Base-by-base conservation (phyloP, 2,797 vertebrate genomes). In the Rallus crepitans region DNA sequence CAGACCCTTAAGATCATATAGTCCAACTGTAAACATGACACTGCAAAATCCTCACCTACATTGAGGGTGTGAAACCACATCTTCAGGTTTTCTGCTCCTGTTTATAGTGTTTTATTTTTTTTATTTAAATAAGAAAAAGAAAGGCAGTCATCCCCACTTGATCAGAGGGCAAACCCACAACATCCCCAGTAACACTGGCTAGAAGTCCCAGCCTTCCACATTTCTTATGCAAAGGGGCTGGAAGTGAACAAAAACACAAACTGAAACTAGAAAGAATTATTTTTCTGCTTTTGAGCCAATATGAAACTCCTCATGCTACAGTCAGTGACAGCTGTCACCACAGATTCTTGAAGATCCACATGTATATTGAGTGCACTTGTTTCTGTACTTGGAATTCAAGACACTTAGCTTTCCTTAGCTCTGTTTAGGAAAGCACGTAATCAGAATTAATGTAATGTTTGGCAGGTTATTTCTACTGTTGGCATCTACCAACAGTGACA, bases 21-120 rank as follows among this genome's bases (percentile, higher is more conserved):
- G 27, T n/a, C 23, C 16, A 57, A 8, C 40, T 0, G 1, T 17
- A 71, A 78, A 71, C 5, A 37, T 78, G 39, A 59, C 28, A 73
- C 11, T 73, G 16, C 6, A 31, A 72, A 48, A 19, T 55, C 60
- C 50, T 71, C 71, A 39, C 35, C 21, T 84, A 37, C 59, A 76
- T 3, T 61, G 21, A 15, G 70, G 7, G 8, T 28, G 56, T 59
- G 27, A 89, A 82, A 92, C 6, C 3, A 1, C 21, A 10, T 76
- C 63, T 78, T 66, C 48, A 63, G 15, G 18, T 53, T 78, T 45
- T 30, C 25, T 31, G 35, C 7, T 77, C 23, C 42, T 39, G 11
- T 15, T 56, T 11, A 5, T 16, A 12, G 11, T 15, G 0, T 27
- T 91, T 45, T 4, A 10, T 1, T 15, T 53, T 48, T 33, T 48